Percentiles rank a stretch among this genome's conserved stretches.
These are phyloP conservation scores for Pogonomyrmex barbatus DNA, from an alignment of 1,140 invertebrate species.

Conservation along the genomic window DNA sequence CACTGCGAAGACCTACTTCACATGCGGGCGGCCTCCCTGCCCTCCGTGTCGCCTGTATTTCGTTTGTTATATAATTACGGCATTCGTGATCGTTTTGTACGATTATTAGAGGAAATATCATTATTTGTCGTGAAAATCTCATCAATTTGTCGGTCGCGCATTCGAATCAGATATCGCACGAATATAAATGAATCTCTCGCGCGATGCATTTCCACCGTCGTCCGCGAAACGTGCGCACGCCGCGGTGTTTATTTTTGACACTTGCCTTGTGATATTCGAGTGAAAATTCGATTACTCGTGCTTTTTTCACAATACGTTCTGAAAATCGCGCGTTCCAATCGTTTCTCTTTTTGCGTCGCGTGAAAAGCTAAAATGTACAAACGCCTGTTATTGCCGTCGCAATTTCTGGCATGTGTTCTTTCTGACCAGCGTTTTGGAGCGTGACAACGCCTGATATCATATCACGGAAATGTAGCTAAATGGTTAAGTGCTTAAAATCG, in stretches of 20 bases:
- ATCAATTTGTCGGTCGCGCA: constrained; percentile 45
- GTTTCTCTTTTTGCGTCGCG: constrained; percentile 12
- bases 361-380: constrained; percentile 57
- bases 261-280: constrained; percentile 57
- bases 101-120: constrained; percentile 58
- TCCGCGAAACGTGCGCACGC: constrained; percentile 1
- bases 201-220: constrained; percentile 25
- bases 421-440: constrained; percentile 42
- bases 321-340: constrained; percentile 23
- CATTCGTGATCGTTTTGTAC: constrained; percentile 33
- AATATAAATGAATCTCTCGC: constrained; percentile 49
- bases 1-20: constrained; percentile 38
- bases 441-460: constrained; percentile 50
- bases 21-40: background rate
- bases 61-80: constrained; percentile 53
- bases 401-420: constrained; percentile 49
- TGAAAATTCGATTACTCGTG: constrained; percentile 49
- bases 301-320: constrained; percentile 47
- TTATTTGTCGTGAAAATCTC: constrained; percentile 33
- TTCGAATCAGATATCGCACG: constrained; percentile 30
- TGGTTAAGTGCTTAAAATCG: constrained; percentile 48
- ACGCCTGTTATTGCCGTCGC: constrained; percentile 37
- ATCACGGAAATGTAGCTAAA: constrained; percentile 59
- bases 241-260: constrained; percentile 59
- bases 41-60: constrained; percentile 7